Percentiles rank a stretch among this genome's conserved stretches.
These are phyloP conservation scores for Tipula helvola DNA, from an alignment of 2,888 invertebrate genomes.

Conservation along the genomic window DNA sequence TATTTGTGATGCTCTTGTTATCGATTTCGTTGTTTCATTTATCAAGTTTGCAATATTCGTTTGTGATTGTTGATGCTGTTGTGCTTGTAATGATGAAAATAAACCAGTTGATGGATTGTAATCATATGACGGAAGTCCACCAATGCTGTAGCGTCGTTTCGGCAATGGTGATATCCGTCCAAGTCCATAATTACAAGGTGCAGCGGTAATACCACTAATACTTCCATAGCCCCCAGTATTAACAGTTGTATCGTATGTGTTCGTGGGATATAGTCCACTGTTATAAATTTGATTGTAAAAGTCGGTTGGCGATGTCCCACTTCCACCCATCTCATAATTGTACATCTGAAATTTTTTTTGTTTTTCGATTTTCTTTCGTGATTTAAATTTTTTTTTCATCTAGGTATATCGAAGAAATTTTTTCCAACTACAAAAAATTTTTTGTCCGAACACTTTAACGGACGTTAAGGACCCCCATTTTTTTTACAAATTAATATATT, in stretches of 20 bases:
- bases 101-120: not conserved
- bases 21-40: conserved; percentile 36
- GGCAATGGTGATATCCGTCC: conserved; percentile 21
- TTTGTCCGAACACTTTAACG: conserved; percentile 37
- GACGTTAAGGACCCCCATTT: conserved; percentile 34
- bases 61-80: conserved; percentile 20
- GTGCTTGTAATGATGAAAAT: conserved; percentile 17
- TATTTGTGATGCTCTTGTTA: conserved; percentile 35
- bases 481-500: conserved; percentile 6
- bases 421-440: conserved; percentile 20
- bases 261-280: not conserved
- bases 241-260: conserved; percentile 21
- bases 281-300: conserved; percentile 6
- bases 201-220: conserved; percentile 19
- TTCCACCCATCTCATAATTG: conserved; percentile 34
- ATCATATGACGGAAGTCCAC: conserved; percentile 30
- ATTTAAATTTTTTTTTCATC: not conserved
- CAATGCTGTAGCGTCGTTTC: conserved; percentile 34
- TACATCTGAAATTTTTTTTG: conserved; percentile 38
- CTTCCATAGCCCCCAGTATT: conserved; percentile 16
- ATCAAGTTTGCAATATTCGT: conserved; percentile 32
- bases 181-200: conserved; percentile 11
- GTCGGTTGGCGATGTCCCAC: conserved; percentile 28
- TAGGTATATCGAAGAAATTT: not conserved
- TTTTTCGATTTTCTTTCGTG: conserved; percentile 5